phyloP scores from a whole-genome alignment of 2,797 vertebrate genomes.

The Thaleichthys pacificus region DNA sequence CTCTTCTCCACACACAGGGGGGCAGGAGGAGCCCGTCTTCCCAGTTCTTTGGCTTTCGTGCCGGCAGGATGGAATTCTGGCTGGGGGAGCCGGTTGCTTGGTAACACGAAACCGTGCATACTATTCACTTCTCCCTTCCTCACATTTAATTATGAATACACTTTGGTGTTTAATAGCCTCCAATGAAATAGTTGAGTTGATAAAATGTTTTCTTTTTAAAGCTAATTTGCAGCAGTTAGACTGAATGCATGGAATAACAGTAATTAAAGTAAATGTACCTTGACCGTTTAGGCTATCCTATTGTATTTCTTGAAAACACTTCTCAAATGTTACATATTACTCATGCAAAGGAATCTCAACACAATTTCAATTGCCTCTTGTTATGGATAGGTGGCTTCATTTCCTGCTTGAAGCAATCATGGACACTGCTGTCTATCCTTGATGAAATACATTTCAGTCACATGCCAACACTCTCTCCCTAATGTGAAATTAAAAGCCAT shows the following conservation, averaged over 20 bases:
- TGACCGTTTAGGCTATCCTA: conserved; percentile 9
- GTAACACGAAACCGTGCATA: conserved; percentile 65
- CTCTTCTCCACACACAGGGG: conserved; percentile 51
- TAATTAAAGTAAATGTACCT: conserved; percentile 29
- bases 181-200: conserved; percentile 12
- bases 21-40: conserved; percentile 40
- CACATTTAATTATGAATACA: conserved; percentile 61
- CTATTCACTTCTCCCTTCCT: conserved; percentile 45
- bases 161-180: conserved; percentile 25
- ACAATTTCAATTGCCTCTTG: neutral
- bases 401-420: neutral
- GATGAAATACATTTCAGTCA: neutral
- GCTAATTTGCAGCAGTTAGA: neutral
- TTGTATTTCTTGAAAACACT: conserved; percentile 4
- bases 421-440: neutral
- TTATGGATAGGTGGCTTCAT: neutral
- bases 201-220: conserved; percentile 14
- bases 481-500: neutral
- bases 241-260: conserved; percentile 20
- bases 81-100: conserved; percentile 71
- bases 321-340: neutral
- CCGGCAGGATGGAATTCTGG: conserved; percentile 48
- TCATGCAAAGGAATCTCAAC: neutral
- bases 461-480: neutral
- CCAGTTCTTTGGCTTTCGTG: conserved; percentile 46